phyloP scores from a whole-genome alignment of 2,888 invertebrate species.

The Unio pictorum region DNA sequence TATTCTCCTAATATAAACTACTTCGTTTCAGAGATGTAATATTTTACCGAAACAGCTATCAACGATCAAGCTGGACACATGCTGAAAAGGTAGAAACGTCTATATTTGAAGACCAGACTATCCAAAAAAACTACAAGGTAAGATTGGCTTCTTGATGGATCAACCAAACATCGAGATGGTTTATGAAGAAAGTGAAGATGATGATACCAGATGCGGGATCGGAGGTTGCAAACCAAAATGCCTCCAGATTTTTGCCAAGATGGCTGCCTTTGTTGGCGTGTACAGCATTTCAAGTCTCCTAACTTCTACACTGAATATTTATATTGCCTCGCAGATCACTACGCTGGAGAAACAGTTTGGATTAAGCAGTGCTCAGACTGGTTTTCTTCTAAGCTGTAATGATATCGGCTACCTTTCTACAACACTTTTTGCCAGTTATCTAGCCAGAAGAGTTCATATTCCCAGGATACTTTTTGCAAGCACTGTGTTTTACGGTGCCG shows the following conservation, averaged over 20 bases:
- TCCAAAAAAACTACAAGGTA: no score
- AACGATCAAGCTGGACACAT: no score
- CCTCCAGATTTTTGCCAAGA: conserved; percentile 32
- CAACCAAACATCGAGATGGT: no score
- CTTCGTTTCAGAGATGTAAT: no score
- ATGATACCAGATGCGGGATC: conserved; percentile 39
- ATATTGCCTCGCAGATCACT: conserved; percentile 48
- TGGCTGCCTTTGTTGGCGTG: conserved; percentile 27
- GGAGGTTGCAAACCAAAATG: conserved; percentile 22
- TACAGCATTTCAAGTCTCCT: conserved; percentile 38
- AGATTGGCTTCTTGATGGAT: no score
- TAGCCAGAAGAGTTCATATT: conserved; percentile 39
- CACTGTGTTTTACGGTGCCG: conserved; percentile 34
- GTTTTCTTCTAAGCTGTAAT: conserved; percentile 56
- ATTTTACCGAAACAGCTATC: no score
- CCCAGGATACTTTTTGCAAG: conserved; percentile 29
- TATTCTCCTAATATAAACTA: no score
- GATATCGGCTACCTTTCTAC: conserved; percentile 55
- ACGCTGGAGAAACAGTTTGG: conserved; percentile 58
- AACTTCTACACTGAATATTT: conserved; percentile 38
- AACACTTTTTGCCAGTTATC: conserved; percentile 40
- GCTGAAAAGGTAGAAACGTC: no score
- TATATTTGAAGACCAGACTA: no score
- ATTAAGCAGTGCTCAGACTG: conserved; percentile 52
- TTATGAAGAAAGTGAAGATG: conserved; percentile 2